Evolutionary conservation across 1,140 invertebrate genomes (phyloP), one percentile per base, ranked within the genome.

Genomic region (Bilobella aurantiaca): DNA sequence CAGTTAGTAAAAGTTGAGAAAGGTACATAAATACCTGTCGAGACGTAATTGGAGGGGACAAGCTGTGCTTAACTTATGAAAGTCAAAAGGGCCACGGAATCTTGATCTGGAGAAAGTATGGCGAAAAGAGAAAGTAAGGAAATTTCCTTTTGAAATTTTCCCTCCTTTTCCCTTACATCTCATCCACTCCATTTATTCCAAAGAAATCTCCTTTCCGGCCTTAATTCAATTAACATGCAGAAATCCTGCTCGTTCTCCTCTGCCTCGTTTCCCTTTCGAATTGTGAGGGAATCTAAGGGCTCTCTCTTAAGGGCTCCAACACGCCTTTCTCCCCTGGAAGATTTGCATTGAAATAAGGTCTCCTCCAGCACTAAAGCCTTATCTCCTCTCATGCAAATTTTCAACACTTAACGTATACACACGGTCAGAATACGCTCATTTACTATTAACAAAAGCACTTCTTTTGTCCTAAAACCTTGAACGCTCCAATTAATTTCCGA

Each of bases 151-250:
- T 5, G 21, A 53, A 23, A 23, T 12, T 5, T 18, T 12, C 14
- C 14, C 25, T 53, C 23, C 25, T 23, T 23, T 18, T 3, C 49
- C 25, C 49, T 23, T 53, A 12, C 14, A 53, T 53, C 49, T 53
- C 49, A 53, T 53, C 49, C 49, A 53, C 49, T 53, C 49, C 49
- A 53, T 53, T 53, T 53, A 12, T 23, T 23, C 49, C 23, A 53
- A 23, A 53, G 34, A 42, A 42, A 12, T 53, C 49, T 53, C 49
- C 49, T 53, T 53, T 53, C 23, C 49, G 34, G 12, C 49, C 23
- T 53, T 53, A 53, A 53, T 53, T 53, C 49, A 53, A 53, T 53
- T 53, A 53, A 53, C 49, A 53, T 53, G 49, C 12, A 53, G 23
- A 53, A 53, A 12, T 12, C 23, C 49, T 53, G 14, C 23, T 23